Base-by-base conservation (phyloP, 1,140 invertebrate species). In the Penaeus vannamei region DNA sequence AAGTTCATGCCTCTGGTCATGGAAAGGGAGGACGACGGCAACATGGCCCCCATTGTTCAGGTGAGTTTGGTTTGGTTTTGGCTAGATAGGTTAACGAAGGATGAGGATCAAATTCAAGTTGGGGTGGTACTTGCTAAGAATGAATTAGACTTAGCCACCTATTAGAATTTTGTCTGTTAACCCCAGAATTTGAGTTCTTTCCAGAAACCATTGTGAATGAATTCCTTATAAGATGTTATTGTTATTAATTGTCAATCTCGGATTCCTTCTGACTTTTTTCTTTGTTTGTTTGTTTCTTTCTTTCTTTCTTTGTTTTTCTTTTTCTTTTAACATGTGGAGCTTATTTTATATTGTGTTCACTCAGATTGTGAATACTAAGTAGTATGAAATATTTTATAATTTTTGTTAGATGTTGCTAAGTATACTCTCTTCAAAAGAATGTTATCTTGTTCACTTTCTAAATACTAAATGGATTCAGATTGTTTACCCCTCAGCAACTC, bases 1-100 rank as follows among this genome's bases (percentile, higher is more conserved):
- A 99, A 99, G 93, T 99, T 99, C 92, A 99, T 99, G 97, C 97
- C 98, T 0, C 93, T 99, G 29, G 94, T 99, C n/a, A 98, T 99
- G 97, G 98, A 99, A 91, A 97, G 97, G 90, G 99, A 99, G 92
- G 98, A 99, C 92, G 99, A 99, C 93, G 98, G 98, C 29, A 96
- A 97, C 92, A 93, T 98, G 26, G 98, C 97, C 20, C 98, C 98
- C 0, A 96, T 99, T 46, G 92, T 93, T 19, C 59, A 91, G 92
- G 92, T 92, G 91, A 80, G 26, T 36, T 64, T 66, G 61, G 72
- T 86, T 12, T 85, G 29, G 36, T 66, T 42, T 3, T 42, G 8
- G 32, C 29, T 60, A 1, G 12, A 20, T 42, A 20, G 26, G 46
- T 0, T 60, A 83, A 26, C 1, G 36, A 12, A 17, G 32, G 32